Conservation (phyloP, 1,140 invertebrate genomes). For the Zaprionus davidi region DNA sequence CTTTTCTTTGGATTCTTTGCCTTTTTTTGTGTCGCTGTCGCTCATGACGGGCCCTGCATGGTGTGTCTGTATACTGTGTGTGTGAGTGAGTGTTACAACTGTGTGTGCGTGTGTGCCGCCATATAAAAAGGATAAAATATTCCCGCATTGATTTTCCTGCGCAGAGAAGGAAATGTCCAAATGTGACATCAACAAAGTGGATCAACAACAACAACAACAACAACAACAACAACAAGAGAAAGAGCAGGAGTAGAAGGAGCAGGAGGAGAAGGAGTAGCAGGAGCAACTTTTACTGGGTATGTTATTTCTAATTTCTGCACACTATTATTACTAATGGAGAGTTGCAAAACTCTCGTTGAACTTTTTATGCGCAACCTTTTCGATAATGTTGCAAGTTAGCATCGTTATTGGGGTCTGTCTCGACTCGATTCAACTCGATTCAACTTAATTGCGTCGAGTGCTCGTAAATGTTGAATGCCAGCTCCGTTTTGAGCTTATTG, state of each 20-base stretch:
- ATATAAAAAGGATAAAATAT: slow-evolving; percentile 79
- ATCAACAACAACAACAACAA: slow-evolving; percentile 45
- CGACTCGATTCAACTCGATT: not conserved
- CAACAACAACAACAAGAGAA: slow-evolving; percentile 42
- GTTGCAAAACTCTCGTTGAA: slow-evolving; percentile 61
- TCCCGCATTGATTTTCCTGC: slow-evolving; percentile 70
- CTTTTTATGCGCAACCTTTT: slow-evolving; percentile 56
- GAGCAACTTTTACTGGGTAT: slow-evolving; percentile 47
- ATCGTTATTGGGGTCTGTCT: not conserved
- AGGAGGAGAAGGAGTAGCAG: slow-evolving; percentile 1
- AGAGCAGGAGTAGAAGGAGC: slow-evolving; percentile 16
- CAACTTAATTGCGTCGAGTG: not conserved
- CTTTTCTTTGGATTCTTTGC: slow-evolving; percentile 39
- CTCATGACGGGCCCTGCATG: slow-evolving; percentile 11
- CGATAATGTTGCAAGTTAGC: slow-evolving; percentile 31
- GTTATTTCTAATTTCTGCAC: slow-evolving; percentile 51
- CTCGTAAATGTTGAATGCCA: slow-evolving; percentile 4
- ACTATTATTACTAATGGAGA: slow-evolving; percentile 65
- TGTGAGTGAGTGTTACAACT: slow-evolving; percentile 17
- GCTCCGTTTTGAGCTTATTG: not conserved
- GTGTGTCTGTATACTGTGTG: slow-evolving; percentile 18
- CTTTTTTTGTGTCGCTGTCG: slow-evolving; percentile 37
- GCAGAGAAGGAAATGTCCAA: slow-evolving; percentile 17
- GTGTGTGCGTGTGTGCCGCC: slow-evolving; percentile 32
- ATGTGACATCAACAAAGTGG: slow-evolving; percentile 58